Evolutionary conservation across 2,888 invertebrate genomes (phyloP).

Genomic region (Ichneumoninae sp.): DNA sequence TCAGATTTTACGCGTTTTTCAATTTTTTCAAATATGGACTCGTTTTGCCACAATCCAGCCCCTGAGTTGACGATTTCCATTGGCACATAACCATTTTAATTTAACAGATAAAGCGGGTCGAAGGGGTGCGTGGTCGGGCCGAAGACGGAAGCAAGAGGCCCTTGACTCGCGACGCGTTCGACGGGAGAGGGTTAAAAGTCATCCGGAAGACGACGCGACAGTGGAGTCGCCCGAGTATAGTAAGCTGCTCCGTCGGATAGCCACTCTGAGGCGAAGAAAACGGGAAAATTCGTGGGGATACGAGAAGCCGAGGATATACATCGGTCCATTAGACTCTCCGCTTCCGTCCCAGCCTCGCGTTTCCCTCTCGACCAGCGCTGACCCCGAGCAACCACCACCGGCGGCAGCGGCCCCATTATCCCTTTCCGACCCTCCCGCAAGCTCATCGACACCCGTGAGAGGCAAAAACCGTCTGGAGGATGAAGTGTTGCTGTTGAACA

Average conservation of each 20-base stretch:
- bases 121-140: not conserved
- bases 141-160: not conserved
- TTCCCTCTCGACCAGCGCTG: slow-evolving; percentile 17
- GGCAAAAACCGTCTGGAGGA: slow-evolving; percentile 72
- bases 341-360: not conserved
- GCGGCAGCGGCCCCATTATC: not conserved
- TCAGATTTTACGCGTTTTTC: no score
- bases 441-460: slow-evolving; percentile 64
- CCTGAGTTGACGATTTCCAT: not conserved
- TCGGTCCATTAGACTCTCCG: slow-evolving; percentile 55
- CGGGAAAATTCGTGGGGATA: slow-evolving; percentile 72
- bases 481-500: slow-evolving; percentile 74
- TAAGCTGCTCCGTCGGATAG: slow-evolving; percentile 66
- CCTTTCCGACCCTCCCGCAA: not conserved
- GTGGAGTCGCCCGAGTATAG: slow-evolving; percentile 60
- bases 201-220: not conserved
- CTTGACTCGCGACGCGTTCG: not conserved
- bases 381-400: not conserved
- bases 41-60: not conserved
- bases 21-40: no score
- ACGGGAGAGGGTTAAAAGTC: slow-evolving; percentile 3
- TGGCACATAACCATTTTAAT: not conserved
- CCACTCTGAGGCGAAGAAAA: slow-evolving; percentile 68
- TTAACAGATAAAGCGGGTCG: not conserved
- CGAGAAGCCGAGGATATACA: slow-evolving; percentile 72